Base-by-base conservation (phyloP, 2,113 vertebrate genomes). In the Pseudorhombus dupliciocellatus region DNA sequence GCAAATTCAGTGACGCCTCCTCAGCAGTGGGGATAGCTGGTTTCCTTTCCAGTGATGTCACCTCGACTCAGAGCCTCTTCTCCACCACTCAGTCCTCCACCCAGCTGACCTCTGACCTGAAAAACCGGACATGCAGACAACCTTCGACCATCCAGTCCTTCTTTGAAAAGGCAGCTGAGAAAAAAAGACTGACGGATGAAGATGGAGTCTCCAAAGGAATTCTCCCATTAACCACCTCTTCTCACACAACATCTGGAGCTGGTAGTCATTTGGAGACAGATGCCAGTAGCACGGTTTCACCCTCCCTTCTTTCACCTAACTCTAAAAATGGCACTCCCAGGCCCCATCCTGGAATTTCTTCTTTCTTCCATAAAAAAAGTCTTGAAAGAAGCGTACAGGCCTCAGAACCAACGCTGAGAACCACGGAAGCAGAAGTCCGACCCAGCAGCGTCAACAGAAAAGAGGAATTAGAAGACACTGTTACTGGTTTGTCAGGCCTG, bases 81-180 rank as follows among this genome's bases (percentile, higher is more conserved):
- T 26, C 84, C 8, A 5, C 31, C 48, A 53, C 78, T 44, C 75
- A 77, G 50, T 30, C 75, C 53, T 68, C 81, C 46, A 73, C 61
- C 16, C 84, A 80, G 74, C 62, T 66, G 6, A 4, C 50, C 0
- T 22, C 63, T 53, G 52, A 73, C n/a, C 26, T 64, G 26, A 88
- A 87, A 77, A 84, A 63, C 42, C 40, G 80, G 7, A 70, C 54
- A 21, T 78, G 77, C 81, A 93, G 50, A 64, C 81, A 80, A n/a
- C 77, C 85, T 0, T 89, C 91, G 7, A 85, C 89, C 81, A 95
- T 98, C 71, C 93, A 94, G 73, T 92, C 92, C 0, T 93, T 98
- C 66, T 98, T 99, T 88, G 94, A 95, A 65, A 96, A 92, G 75
- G 94, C 87, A 52, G 91, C 94, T 4, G 80, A 87, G 70, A 96